These are phyloP conservation scores for Lepidonotus clava DNA, from an alignment of 2,888 invertebrate genomes.

Conservation along the genomic window DNA sequence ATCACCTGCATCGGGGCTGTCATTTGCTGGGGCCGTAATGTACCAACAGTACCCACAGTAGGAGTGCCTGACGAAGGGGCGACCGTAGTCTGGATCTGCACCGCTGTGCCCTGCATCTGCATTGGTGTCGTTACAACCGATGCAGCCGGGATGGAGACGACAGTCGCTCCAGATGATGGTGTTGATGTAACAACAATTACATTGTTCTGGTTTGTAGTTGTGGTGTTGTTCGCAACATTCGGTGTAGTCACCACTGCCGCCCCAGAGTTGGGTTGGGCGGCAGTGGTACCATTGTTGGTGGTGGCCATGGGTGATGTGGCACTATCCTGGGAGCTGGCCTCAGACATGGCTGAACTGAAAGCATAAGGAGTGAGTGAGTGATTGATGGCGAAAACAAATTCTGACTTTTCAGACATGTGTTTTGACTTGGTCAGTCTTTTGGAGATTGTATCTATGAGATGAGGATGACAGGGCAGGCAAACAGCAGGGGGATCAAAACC, in stretches of 20 bases:
- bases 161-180: background rate
- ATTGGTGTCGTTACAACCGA: slow-evolving; percentile 3
- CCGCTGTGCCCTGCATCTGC: background rate
- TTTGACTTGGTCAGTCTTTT: too few species aligned
- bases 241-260: slow-evolving; percentile 6
- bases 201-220: slow-evolving; percentile 47
- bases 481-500: too few species aligned
- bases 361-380: too few species aligned
- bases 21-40: background rate
- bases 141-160: slow-evolving; percentile 9
- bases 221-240: background rate
- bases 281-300: background rate
- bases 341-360: slow-evolving; percentile 50
- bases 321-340: slow-evolving; percentile 28
- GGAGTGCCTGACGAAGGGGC: background rate
- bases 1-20: slow-evolving; percentile 28
- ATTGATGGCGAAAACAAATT: too few species aligned
- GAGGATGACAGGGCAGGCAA: too few species aligned
- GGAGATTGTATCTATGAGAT: too few species aligned
- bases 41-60: background rate
- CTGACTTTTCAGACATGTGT: too few species aligned
- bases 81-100: slow-evolving; percentile 7
- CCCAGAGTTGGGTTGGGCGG: background rate
- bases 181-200: slow-evolving; percentile 21
- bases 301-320: slow-evolving; percentile 26